phyloP scores from a whole-genome alignment of 2,888 invertebrate species.

The Petrolisthes manimaculis region DNA sequence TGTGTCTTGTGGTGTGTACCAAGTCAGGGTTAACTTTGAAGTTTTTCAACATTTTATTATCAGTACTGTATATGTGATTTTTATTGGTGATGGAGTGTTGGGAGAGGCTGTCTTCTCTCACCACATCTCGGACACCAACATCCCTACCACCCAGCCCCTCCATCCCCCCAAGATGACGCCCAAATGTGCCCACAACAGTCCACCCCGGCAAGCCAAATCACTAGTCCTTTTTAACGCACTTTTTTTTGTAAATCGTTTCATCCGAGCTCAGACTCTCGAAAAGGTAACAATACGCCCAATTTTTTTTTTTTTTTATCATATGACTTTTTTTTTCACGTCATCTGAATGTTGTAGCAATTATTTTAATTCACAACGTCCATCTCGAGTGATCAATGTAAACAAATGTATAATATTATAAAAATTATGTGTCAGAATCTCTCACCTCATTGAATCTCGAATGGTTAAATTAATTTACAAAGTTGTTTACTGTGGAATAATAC shows the following conservation, averaged over 20 bases:
- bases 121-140: not conserved
- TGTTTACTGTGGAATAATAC: slow-evolving; percentile 9
- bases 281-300: not conserved
- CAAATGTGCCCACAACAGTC: slow-evolving; percentile 52
- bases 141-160: slow-evolving; percentile 47
- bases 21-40: too few relatives aligned
- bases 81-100: too few relatives aligned
- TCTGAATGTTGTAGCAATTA: not conserved
- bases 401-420: not conserved
- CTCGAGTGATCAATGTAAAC: slow-evolving; percentile 1
- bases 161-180: slow-evolving; percentile 40
- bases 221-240: slow-evolving; percentile 59
- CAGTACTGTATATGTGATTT: too few relatives aligned
- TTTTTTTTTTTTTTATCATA: slow-evolving; percentile 10
- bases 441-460: slow-evolving; percentile 58
- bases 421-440: slow-evolving; percentile 51
- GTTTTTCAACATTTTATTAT: too few relatives aligned
- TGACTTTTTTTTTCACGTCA: not conserved
- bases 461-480: not conserved
- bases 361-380: not conserved
- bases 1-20: too few relatives aligned
- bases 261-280: slow-evolving; percentile 50
- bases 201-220: slow-evolving; percentile 64
- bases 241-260: slow-evolving; percentile 42
- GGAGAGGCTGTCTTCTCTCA: too few relatives aligned